phyloP scores from a whole-genome alignment of 2,113 vertebrate genomes.

The Chlorodrepanis virens region DNA sequence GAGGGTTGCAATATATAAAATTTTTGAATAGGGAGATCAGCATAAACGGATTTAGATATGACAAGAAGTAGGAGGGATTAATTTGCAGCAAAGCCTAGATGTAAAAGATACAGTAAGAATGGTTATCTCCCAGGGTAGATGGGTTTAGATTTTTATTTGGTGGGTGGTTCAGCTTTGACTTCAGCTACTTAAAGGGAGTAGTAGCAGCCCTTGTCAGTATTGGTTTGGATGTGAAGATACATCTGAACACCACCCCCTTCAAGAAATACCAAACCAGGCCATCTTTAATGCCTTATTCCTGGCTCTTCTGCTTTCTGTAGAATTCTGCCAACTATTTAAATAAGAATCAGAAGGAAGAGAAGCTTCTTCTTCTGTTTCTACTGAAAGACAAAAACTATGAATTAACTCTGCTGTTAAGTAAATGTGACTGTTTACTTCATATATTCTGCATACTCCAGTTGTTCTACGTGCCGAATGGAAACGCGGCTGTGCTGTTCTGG shows the following conservation, averaged over 20 bases:
- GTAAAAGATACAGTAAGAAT: not conserved
- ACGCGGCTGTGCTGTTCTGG: not conserved
- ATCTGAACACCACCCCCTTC: not conserved
- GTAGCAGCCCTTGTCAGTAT: not conserved
- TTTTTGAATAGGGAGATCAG: not conserved
- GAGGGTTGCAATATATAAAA: not conserved
- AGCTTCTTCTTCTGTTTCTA: not conserved
- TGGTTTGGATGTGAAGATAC: not conserved
- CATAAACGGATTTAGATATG: not conserved
- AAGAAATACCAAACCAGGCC: not conserved
- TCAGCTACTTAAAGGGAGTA: not conserved
- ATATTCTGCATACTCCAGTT: not conserved
- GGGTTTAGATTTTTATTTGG: not conserved
- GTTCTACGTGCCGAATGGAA: not conserved
- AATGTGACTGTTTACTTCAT: not conserved
- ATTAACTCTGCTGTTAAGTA: not conserved
- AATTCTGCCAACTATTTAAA: not conserved
- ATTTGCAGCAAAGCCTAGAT: not conserved
- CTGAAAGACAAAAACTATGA: not conserved
- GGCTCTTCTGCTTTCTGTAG: not conserved
- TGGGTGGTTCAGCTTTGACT: not conserved
- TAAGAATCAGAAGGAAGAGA: not conserved
- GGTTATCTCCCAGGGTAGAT: not conserved
- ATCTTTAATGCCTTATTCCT: not conserved
- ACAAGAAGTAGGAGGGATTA: not conserved